These are phyloP conservation scores for Sturmia bella DNA, from an alignment of 2,888 invertebrate species.

Conservation along the genomic window DNA sequence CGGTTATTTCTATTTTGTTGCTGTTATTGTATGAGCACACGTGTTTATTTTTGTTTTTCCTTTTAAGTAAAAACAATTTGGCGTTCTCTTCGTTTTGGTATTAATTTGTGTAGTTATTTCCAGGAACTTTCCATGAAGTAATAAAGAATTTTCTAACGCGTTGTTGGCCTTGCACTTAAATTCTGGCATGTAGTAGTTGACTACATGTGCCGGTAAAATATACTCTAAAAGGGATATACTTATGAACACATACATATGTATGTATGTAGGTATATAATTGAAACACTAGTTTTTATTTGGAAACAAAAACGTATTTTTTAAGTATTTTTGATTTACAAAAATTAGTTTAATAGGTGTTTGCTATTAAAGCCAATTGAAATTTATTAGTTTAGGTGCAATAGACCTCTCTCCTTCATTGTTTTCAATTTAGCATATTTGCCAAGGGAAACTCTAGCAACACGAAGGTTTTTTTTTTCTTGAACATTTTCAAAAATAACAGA, in stretches of 20 bases:
- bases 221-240: background rate
- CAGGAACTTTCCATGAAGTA: background rate
- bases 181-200: background rate
- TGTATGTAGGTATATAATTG: no score
- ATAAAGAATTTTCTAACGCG: background rate
- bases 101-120: constrained; percentile 6
- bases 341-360: no score
- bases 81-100: background rate
- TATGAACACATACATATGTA: background rate
- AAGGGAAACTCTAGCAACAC: no score
- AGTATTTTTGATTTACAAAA: no score
- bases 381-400: no score
- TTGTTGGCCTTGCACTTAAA: constrained; percentile 6
- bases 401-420: no score
- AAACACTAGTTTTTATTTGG: no score
- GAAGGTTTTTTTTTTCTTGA: no score
- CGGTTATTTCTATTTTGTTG: constrained; percentile 13
- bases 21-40: background rate
- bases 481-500: no score
- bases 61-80: background rate
- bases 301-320: no score
- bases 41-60: constrained; percentile 1
- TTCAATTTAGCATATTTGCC: no score
- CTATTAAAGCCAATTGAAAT: no score
- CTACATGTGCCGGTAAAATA: background rate